Conservation (phyloP, 1,140 invertebrate genomes). For the Drosophila erecta region DNA sequence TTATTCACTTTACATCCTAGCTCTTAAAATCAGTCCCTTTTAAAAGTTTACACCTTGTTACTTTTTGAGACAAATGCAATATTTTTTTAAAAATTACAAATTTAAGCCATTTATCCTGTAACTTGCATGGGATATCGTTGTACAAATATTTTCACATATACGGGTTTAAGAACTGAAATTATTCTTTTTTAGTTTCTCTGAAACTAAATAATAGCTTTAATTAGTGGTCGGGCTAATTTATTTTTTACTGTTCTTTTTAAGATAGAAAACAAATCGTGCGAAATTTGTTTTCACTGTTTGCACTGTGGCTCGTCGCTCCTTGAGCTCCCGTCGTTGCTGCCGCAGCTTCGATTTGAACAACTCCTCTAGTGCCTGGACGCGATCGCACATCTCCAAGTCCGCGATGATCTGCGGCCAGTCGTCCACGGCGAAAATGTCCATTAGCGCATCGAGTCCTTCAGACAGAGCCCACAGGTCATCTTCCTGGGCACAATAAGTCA, state of each 20-base stretch:
- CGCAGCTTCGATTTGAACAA: slow-evolving; percentile 88
- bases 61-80: too few relatives aligned
- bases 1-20: too few relatives aligned
- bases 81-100: too few relatives aligned
- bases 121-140: too few relatives aligned
- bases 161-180: background rate
- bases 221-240: slow-evolving; percentile 16
- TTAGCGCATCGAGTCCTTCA: slow-evolving; percentile 90
- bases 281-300: slow-evolving; percentile 89
- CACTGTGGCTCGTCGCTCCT: slow-evolving; percentile 88
- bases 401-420: slow-evolving; percentile 88
- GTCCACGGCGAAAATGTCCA: slow-evolving; percentile 92
- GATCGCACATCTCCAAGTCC: slow-evolving; percentile 88
- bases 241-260: slow-evolving; percentile 61
- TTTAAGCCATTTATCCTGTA: too few relatives aligned
- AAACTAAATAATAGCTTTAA: background rate
- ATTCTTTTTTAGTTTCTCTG: background rate
- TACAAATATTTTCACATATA: too few relatives aligned
- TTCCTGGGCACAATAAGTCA: slow-evolving; percentile 56
- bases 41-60: too few relatives aligned
- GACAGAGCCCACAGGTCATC: slow-evolving; percentile 89
- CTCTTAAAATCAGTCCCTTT: too few relatives aligned
- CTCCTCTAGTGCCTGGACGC: slow-evolving; percentile 86
- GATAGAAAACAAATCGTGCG: slow-evolving; percentile 90
- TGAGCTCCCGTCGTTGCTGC: slow-evolving; percentile 87